phyloP scores from a whole-genome alignment of 2,797 vertebrate species.

The Fratercula arctica region DNA sequence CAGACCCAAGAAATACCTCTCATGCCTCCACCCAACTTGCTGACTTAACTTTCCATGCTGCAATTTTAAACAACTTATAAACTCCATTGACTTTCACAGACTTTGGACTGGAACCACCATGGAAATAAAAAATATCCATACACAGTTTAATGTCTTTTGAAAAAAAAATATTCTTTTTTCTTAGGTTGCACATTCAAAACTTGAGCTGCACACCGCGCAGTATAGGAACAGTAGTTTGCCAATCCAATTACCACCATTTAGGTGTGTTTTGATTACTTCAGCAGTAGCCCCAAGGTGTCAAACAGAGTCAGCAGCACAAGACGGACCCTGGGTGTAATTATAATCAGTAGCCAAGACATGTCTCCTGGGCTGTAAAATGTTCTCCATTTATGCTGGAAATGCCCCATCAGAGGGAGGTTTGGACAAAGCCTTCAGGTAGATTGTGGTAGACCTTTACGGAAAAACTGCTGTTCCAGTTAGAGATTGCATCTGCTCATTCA shows the following conservation, averaged over 20 bases:
- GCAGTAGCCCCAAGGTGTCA: background rate
- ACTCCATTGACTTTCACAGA: background rate
- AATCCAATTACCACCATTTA: background rate
- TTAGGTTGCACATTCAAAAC: slow-evolving; percentile 48
- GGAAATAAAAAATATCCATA: slow-evolving; percentile 1
- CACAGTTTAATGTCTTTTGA: background rate
- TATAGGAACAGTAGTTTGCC: slow-evolving; percentile 1
- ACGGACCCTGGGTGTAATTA: slow-evolving; percentile 2
- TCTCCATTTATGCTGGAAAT: background rate
- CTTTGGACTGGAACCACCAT: background rate
- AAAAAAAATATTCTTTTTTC: slow-evolving; percentile 34
- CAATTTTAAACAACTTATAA: background rate
- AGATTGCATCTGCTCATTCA: background rate
- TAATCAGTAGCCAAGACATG: background rate
- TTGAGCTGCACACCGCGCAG: background rate
- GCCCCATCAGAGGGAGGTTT: background rate
- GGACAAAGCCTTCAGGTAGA: background rate
- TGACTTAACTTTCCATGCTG: background rate
- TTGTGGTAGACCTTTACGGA: background rate
- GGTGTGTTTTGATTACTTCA: background rate
- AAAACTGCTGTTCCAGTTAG: background rate
- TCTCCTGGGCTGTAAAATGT: background rate
- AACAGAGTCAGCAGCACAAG: slow-evolving; percentile 17
- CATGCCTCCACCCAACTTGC: background rate
- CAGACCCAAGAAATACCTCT: background rate